phyloP scores from a whole-genome alignment of 1,140 invertebrate genomes.

The Listronotus oregonensis region DNA sequence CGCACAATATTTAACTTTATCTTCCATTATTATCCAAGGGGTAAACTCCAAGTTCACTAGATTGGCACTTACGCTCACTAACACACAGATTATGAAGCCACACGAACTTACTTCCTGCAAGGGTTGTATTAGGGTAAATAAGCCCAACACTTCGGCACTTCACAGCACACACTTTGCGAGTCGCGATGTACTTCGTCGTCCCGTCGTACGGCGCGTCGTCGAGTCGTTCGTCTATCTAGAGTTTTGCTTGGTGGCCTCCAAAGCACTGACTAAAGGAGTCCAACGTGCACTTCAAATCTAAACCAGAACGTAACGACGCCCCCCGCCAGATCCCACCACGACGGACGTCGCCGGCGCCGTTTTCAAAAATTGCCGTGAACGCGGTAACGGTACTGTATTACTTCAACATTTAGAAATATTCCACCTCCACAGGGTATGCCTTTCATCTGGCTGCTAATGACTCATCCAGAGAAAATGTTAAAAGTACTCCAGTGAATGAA shows the following conservation, averaged over 20 bases:
- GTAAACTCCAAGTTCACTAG: constrained; percentile 25
- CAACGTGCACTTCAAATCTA: constrained; percentile 50
- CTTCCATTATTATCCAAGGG: not conserved
- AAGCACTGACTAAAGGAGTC: constrained; percentile 55
- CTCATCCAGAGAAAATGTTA: constrained; percentile 34
- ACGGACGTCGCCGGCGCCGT: constrained; percentile 19
- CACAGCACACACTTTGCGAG: constrained; percentile 44
- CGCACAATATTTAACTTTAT: constrained; percentile 2
- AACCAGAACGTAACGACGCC: constrained; percentile 47
- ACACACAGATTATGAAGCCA: constrained; percentile 21
- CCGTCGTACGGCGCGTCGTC: constrained; percentile 53
- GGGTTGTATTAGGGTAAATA: constrained; percentile 24
- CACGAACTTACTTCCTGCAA: constrained; percentile 50
- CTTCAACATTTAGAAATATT: constrained; percentile 27
- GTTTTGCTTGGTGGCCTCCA: constrained; percentile 55
- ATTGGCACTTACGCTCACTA: constrained; percentile 42
- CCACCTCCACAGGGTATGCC: constrained; percentile 39
- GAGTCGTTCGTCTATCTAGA: constrained; percentile 55
- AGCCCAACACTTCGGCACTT: constrained; percentile 42
- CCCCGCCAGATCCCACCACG: constrained; percentile 32
- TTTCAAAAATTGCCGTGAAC: constrained; percentile 16
- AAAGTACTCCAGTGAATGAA: constrained; percentile 20
- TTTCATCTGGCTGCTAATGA: constrained; percentile 40
- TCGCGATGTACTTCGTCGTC: constrained; percentile 50
- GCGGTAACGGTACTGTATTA: constrained; percentile 10